Percentiles rank a stretch among this genome's conserved stretches.
phyloP scores from a whole-genome alignment of 2,113 vertebrate genomes.

The Uropsilus gracilis region DNA sequence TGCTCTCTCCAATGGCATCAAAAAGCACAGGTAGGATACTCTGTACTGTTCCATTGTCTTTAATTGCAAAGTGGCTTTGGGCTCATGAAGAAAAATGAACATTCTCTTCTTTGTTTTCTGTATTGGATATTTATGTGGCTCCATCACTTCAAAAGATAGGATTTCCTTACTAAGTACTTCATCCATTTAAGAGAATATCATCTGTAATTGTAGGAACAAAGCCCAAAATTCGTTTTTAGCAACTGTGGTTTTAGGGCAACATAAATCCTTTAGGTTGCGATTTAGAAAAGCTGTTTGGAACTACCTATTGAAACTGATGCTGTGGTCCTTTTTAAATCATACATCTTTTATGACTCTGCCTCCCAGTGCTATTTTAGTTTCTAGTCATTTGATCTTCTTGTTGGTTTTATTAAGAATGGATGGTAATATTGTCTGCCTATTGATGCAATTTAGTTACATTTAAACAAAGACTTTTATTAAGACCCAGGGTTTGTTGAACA shows the following conservation, averaged over 20 bases:
- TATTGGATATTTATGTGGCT: neutral
- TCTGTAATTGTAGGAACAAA: neutral
- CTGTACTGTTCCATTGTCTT: neutral
- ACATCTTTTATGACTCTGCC: slow-evolving; percentile 85
- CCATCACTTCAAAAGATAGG: neutral
- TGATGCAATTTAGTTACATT: slow-evolving; percentile 77
- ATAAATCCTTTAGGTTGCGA: slow-evolving; percentile 17
- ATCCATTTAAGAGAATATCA: neutral
- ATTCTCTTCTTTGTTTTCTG: neutral
- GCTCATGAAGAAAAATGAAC: neutral
- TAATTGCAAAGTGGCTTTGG: neutral
- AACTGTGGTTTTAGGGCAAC: neutral
- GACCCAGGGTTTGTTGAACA: slow-evolving; percentile 72
- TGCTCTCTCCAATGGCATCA: too few species aligned
- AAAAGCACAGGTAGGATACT: slow-evolving; percentile 92
- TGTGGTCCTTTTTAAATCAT: slow-evolving; percentile 79
- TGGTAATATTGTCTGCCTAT: slow-evolving; percentile 75
- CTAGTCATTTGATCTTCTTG: slow-evolving; percentile 83
- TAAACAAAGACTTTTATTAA: slow-evolving; percentile 78
- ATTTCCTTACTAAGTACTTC: neutral
- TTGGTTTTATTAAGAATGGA: slow-evolving; percentile 76
- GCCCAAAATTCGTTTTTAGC: neutral
- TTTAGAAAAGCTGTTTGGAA: slow-evolving; percentile 49
- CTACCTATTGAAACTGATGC: slow-evolving; percentile 71
- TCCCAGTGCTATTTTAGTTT: slow-evolving; percentile 85